Conservation (phyloP, 2,113 vertebrate genomes). For the Brachyhypopomus gauderio region DNA sequence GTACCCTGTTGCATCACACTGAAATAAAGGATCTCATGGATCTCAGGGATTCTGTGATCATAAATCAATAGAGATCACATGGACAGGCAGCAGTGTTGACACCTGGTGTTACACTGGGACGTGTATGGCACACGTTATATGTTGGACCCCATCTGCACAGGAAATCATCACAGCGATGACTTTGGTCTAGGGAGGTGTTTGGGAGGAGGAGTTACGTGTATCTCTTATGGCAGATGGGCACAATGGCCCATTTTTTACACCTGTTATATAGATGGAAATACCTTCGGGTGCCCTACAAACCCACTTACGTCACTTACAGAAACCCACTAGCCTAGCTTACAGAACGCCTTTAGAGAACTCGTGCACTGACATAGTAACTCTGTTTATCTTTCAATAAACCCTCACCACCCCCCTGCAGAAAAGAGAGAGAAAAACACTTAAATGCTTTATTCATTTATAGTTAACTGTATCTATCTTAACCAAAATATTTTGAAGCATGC, state of each 20-base stretch:
- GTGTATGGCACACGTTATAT: not conserved
- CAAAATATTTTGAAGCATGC: not conserved
- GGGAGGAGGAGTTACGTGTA: not conserved
- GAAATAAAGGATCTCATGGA: too few species aligned
- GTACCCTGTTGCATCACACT: too few species aligned
- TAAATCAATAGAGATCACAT: too few species aligned
- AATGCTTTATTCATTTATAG: not conserved
- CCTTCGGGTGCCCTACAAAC: slow-evolving; percentile 24
- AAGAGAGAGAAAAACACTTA: not conserved
- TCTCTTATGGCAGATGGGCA: too few species aligned
- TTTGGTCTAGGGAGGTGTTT: not conserved
- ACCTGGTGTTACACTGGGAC: not conserved
- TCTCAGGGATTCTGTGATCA: too few species aligned
- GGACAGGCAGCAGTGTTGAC: not conserved
- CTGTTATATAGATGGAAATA: not conserved
- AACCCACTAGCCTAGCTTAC: not conserved
- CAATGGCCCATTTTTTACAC: not conserved
- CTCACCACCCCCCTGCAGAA: not conserved
- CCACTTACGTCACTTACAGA: not conserved
- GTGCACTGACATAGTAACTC: not conserved
- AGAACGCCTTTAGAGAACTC: not conserved
- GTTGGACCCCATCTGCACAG: slow-evolving; percentile 28
- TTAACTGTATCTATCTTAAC: not conserved
- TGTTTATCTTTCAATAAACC: not conserved
- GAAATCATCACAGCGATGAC: not conserved